Base-by-base conservation (phyloP, 1,140 invertebrate species). In the Pollicipes pollicipes region DNA sequence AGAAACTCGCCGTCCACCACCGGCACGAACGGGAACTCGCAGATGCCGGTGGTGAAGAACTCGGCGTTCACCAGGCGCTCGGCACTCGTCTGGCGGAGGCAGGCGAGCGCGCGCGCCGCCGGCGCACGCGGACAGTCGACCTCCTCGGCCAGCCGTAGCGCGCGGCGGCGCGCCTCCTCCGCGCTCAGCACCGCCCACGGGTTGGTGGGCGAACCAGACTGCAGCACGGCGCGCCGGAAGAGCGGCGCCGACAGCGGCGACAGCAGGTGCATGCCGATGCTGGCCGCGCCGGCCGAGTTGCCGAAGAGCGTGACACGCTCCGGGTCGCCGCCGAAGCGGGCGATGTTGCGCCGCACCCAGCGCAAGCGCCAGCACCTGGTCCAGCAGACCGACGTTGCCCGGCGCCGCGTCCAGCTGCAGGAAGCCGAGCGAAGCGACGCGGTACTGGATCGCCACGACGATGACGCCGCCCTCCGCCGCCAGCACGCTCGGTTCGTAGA, bases 221-320 rank as follows among this genome's bases (percentile, higher is more conserved):
- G 83, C 88, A 91, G 88, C 75, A 91, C 90, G 3, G 90, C 91
- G 16, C 90, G 84, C 71, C 85, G 84, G 13, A 90, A 88, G 8
- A 93, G 79, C 13, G 76, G 70, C 71, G 84, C 82, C 16, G 89
- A 91, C 21, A 88, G 86, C 1, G 91, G 92, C 0, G 91, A 94
- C 72, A 95, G 83, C 70, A 95, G 82, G 77, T 94, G 92, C 3
- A 92, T 83, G 30, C 78, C 79, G 0, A 93, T 90, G n/a, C 90
- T 91, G 28, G 90, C 90, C 10, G 90, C 91, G 0, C 93, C 93
- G 0, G 92, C 92, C 73, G 81, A 91, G 80, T 98, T 95, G 0
- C 95, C 95, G 75, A 98, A 97, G 1, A 98, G 82, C 0, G 96
- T 98, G 69, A 98, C 90, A n/a, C n/a, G n/a, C n/a, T n/a, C n/a